Base-by-base conservation (phyloP, 2,888 invertebrate genomes). In the Drosophila tanythrix region DNA sequence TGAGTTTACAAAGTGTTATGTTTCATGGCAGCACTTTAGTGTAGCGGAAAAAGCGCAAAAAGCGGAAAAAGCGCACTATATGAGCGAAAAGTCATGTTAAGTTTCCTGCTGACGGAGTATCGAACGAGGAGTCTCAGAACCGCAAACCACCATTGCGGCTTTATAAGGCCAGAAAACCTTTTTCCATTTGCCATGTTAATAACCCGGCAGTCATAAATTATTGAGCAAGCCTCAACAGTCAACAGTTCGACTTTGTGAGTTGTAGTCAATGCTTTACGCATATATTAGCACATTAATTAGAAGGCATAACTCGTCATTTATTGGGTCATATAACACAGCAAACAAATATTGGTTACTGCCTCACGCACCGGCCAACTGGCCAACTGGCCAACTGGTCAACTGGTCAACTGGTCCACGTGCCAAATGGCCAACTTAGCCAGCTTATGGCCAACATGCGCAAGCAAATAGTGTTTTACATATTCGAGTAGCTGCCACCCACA, bases 291-390 rank as follows among this genome's bases (percentile, higher is more conserved):
- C 76, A 86, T 88, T 85, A 87, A 86, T 85, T 88, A 81, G 75
- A 75, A 62, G 67, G 70, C 84, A 88, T 88, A 83, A 83, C 87
- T 87, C 75, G 76, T 73, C 84, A 86, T 88, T 79, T 88, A 88
- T 88, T 79, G 84, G 82, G 33, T 66, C 76, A 71, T 69, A 83
- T 69, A 81, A 72, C 74, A 70, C 70, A 69, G 59, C 50, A 29
- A 40, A 63, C 73, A 72, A 74, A 81, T 76, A 76, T 72, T 76
- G 74, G 65, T 31, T 51, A 36, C 48, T 50, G 35, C 48, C 73
- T 53, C 65, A 72, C 66, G 65, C 74, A 70, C 36, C 62, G 46
- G 53, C 36, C 56, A 60, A 59, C 31, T 58, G 46, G 21, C 13
- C 13, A 46, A 43, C 43, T 11, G 5, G 15, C 2, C 1, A 7